Percentiles rank a stretch among this genome's conserved stretches.
Conservation (phyloP, 2,888 invertebrate species). For the Nyleta sp. region DNA sequence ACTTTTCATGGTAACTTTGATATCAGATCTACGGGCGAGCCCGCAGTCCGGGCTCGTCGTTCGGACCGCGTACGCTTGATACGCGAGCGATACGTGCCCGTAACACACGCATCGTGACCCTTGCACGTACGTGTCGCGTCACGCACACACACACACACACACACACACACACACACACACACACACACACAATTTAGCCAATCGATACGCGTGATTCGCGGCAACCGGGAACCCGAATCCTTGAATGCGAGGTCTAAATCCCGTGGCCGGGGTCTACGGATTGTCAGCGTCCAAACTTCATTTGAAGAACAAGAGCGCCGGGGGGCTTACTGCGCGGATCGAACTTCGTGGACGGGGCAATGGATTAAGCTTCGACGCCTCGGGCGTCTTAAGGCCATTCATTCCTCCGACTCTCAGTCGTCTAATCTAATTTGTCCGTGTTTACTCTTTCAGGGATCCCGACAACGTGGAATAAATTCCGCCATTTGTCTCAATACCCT, state of each 20-base stretch:
- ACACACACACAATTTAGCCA: too few species aligned
- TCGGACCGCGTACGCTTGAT: constrained; percentile 68
- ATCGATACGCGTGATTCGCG: constrained; percentile 14
- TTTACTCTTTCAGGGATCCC: constrained; percentile 43
- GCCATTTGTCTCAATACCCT: constrained; percentile 43
- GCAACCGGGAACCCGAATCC: constrained; percentile 25
- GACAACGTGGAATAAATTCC: constrained; percentile 32
- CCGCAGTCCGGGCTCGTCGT: constrained; percentile 67
- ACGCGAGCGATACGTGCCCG: constrained; percentile 69
- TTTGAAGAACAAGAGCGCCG: constrained; percentile 49
- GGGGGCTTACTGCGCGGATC: constrained; percentile 40
- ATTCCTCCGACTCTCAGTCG: constrained; percentile 37
- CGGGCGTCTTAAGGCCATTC: constrained; percentile 49
- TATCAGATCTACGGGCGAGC: constrained; percentile 71
- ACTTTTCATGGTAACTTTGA: constrained; percentile 70
- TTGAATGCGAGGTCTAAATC: constrained; percentile 29
- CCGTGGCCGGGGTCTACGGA: constrained; percentile 16
- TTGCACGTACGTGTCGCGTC: constrained; percentile 52
- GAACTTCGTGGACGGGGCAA: constrained; percentile 49
- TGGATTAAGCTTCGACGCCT: constrained; percentile 44
- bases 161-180: too few species aligned
- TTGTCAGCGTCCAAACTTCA: constrained; percentile 50
- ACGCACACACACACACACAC: constrained; percentile 4
- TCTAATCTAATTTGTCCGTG: constrained; percentile 58
- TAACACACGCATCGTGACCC: constrained; percentile 47